phyloP scores from a whole-genome alignment of 2,888 invertebrate species.

The Lasioglossum oenotherae region DNA sequence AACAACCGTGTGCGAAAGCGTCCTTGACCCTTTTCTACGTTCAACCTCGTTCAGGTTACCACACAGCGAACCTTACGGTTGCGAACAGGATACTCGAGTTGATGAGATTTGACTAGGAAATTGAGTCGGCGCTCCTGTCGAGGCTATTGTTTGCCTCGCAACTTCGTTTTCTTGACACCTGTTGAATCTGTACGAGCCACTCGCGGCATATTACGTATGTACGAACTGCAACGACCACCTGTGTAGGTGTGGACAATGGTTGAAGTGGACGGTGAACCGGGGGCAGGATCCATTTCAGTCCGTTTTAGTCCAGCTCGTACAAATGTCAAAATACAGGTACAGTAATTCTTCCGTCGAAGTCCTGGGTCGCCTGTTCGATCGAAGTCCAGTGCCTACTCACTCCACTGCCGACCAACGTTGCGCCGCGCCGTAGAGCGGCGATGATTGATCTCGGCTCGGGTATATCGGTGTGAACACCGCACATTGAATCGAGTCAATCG shows the following conservation, averaged over 20 bases:
- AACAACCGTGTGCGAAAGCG: conserved; percentile 13
- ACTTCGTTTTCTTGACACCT: conserved; percentile 3
- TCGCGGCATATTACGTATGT: not conserved
- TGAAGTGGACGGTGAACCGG: not conserved
- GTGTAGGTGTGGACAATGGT: not conserved
- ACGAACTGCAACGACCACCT: not conserved
- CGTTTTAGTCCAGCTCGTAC: not conserved
- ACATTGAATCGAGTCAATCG: no score
- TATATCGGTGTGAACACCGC: no score
- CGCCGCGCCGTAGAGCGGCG: no score
- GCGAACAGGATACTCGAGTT: not conserved
- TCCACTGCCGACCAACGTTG: no score
- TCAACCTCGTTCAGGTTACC: not conserved
- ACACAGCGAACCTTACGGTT: conserved; percentile 17
- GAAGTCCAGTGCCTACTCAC: no score
- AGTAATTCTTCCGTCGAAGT: no score
- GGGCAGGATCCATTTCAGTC: not conserved
- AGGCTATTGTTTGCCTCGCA: not conserved
- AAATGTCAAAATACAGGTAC: not conserved
- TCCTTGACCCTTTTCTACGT: conserved; percentile 13
- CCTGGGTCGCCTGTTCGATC: no score
- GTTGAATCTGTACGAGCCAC: not conserved
- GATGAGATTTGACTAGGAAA: not conserved
- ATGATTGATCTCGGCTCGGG: no score
- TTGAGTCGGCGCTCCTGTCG: not conserved